Evolutionary conservation across 2,113 vertebrate species (phyloP).

Genomic region (Mugil cephalus): DNA sequence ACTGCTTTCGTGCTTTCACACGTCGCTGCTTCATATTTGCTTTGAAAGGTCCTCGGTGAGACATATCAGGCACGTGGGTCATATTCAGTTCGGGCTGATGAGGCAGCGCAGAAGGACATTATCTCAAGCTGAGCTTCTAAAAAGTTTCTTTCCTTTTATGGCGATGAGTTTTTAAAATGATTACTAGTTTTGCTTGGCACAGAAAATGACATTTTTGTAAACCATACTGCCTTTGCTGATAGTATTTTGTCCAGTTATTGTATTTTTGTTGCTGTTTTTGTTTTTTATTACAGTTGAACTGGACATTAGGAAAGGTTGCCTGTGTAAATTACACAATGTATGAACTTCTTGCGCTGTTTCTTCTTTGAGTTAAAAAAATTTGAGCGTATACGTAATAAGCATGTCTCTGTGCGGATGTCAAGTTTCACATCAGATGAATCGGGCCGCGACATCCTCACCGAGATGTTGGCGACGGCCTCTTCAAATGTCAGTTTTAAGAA

Average conservation of each 20-base stretch:
- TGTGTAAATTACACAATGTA: conserved; percentile 13
- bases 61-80: conserved; percentile 24
- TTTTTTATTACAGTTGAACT: neutral
- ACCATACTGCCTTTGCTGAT: conserved; percentile 41
- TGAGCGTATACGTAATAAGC: too few species aligned
- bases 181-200: conserved; percentile 13
- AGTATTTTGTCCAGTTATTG: conserved; percentile 16
- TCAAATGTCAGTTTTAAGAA: too few species aligned
- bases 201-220: conserved; percentile 18
- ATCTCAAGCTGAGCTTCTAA: neutral
- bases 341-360: neutral
- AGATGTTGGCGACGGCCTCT: too few species aligned
- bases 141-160: conserved; percentile 8
- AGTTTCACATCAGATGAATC: too few species aligned
- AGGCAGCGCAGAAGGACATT: neutral
- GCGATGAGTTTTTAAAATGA: neutral
- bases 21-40: neutral
- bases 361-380: too few species aligned
- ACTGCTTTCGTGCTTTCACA: conserved; percentile 5
- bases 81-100: neutral
- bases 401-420: too few species aligned
- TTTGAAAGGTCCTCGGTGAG: conserved; percentile 10
- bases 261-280: conserved; percentile 3
- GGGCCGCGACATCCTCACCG: too few species aligned
- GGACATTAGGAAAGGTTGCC: conserved; percentile 1